Evolutionary conservation across 2,888 invertebrate species (phyloP), one percentile per base, ranked within the genome.

Genomic region (Drosophila macrospina): DNA sequence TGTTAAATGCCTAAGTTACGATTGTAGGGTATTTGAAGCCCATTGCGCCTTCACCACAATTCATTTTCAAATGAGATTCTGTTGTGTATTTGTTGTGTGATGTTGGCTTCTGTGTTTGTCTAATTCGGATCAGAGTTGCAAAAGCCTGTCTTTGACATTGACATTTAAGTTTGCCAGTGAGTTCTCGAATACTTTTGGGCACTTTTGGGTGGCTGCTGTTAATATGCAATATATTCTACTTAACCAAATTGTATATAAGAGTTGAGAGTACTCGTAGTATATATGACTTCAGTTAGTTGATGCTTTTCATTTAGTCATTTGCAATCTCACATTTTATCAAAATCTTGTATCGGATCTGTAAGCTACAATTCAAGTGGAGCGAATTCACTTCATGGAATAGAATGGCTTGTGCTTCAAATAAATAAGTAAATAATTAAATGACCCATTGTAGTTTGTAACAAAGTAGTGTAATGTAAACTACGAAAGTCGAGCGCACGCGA

Each of bases 101-200:
- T 48, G 48, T 34, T 59, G 32, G 20, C 52, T 62, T 37, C 52
- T 44, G 36, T 56, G 26, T 24, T 69, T 56, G 64, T 16, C 30
- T 60, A 42, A 39, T 52, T 41, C 42, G 37, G 42, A 71, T 69
- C 51, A 45, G 41, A 65, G 20, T 20, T 50, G 44, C 42, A 55
- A 45, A 60, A 61, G 60, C 57, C 62, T 76, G 62, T 68, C 65
- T 59, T 56, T 66, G 68, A 56, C 68, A 47, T 66, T 76, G 69
- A 77, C 55, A 80, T 69, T 63, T 54, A 59, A 44, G 50, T 54
- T 42, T 51, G 63, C 70, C 55, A 57, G 69, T 42, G 62, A 68
- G 28, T 37, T 48, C 60, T 67, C 60, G 37, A 28, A 44, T 48
- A 48, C 47, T 47, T 66, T 59, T 68, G 16, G n/a, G 10, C 48